Evolutionary conservation across 2,113 vertebrate species (phyloP).

Genomic region (Chunga burmeisteri): DNA sequence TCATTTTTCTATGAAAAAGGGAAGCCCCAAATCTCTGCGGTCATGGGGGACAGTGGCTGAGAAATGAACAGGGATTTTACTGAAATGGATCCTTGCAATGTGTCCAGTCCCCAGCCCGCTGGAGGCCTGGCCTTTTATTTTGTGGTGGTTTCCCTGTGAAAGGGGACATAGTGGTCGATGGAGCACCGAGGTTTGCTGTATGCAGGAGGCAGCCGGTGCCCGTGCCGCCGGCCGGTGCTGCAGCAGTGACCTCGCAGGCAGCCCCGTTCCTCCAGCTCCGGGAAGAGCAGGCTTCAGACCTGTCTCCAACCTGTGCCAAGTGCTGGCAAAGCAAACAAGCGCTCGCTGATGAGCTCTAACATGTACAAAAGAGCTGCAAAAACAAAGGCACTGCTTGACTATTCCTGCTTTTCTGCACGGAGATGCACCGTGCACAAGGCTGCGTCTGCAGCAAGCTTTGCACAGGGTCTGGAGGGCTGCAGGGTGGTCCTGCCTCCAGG

Average conservation of each 20-base stretch:
- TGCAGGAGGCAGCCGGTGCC: neutral
- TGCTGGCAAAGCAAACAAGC: neutral
- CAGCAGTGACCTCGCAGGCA: neutral
- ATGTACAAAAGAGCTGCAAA: neutral
- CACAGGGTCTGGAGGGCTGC: neutral
- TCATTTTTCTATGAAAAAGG: neutral
- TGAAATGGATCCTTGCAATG: neutral
- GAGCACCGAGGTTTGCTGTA: neutral
- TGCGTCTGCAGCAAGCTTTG: neutral
- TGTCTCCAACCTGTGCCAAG: neutral
- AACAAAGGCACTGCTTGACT: neutral
- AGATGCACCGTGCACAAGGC: neutral
- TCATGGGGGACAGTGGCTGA: neutral
- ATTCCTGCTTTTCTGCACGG: neutral
- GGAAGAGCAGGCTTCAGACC: neutral
- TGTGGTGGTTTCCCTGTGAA: neutral
- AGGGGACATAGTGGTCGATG: neutral
- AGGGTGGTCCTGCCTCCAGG: neutral
- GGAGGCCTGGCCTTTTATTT: neutral
- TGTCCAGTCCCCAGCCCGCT: too few relatives aligned
- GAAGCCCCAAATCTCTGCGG: neutral
- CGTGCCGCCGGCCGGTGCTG: neutral
- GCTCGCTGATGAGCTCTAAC: fast-evolving
- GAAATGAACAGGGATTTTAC: neutral
- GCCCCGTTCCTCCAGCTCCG: neutral